Base-by-base conservation (phyloP, 2,113 vertebrate genomes). In the Eulemur rufifrons region DNA sequence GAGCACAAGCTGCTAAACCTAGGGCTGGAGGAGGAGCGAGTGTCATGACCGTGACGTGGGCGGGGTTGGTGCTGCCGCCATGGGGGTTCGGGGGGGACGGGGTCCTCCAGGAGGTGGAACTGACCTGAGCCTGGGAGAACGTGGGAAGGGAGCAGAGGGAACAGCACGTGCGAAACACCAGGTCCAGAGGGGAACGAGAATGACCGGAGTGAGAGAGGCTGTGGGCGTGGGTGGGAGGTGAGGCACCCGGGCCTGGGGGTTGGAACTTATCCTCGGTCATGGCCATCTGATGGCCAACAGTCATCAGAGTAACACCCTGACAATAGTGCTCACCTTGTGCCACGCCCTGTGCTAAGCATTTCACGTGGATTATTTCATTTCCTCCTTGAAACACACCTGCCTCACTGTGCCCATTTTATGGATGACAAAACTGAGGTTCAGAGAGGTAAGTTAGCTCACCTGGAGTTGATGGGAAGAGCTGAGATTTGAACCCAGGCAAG, bases 161-260 rank as follows among this genome's bases (percentile, higher is more conserved):
- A 34, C 45, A 54, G 90, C 25, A 47, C 6, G 20, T 12, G 6
- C 4, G 21, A 9, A 29, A 6, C 18, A 0, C 25, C 61, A 15
- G 12, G n/a, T 8, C 32, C 74, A 18, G 34, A 0, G 3, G 5
- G 17, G 37, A n/a, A 34, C 3, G n/a, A 54, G n/a, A 4, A 42
- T 8, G 13, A 54, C 37, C 23, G 2, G 23, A 23, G 5, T 18
- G 17, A 5, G 4, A 0, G 23, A 74, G 77, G n/a, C 11, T 13
- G 0, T 0, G 10, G 56, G 81, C 2, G 21, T 0, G 1, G 32
- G 21, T 0, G 27, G 18, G 23, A 13, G 69, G 42, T 0, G 9
- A 15, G 27, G 13, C 18, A 0, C 29, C 37, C 32, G 8, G n/a
- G 32, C 21, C n/a, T 21, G 0, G 0, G 21, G 14, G 7, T 18